These are phyloP conservation scores for Drosophila asahinai DNA, from an alignment of 1,140 invertebrate species.

Conservation along the genomic window DNA sequence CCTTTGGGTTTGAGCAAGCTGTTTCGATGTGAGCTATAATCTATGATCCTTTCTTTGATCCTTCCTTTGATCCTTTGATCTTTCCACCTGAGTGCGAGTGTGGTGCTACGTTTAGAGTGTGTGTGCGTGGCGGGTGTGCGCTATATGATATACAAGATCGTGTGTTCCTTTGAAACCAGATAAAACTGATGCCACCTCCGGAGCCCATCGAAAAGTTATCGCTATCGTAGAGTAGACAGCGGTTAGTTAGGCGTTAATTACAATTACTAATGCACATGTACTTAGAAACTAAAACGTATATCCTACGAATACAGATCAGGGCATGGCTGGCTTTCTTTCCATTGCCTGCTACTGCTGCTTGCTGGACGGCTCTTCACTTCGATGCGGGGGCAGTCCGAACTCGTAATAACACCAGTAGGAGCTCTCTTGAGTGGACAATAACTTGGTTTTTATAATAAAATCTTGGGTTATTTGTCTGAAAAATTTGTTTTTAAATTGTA, in stretches of 20 bases:
- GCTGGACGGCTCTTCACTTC: slow-evolving; percentile 75
- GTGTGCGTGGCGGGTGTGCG: slow-evolving; percentile 33
- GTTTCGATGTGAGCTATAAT: slow-evolving; percentile 47
- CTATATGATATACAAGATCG: slow-evolving; percentile 48
- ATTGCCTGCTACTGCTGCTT: slow-evolving; percentile 71
- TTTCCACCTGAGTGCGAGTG: slow-evolving; percentile 35
- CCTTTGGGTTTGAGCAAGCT: slow-evolving; percentile 62
- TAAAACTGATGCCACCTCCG: slow-evolving; percentile 67
- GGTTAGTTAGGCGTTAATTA: slow-evolving; percentile 54
- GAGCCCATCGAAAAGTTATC: slow-evolving; percentile 30
- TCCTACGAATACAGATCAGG: slow-evolving; percentile 52
- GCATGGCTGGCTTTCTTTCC: slow-evolving; percentile 44
- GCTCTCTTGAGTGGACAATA: neutral
- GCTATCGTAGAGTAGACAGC: slow-evolving; percentile 28
- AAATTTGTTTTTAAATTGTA: neutral
- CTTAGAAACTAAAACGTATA: slow-evolving; percentile 73
- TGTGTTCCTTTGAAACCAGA: slow-evolving; percentile 65
- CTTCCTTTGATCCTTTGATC: neutral
- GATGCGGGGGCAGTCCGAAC: slow-evolving; percentile 66
- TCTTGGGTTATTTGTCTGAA: neutral
- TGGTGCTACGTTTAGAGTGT: slow-evolving; percentile 14
- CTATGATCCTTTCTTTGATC: slow-evolving; percentile 17
- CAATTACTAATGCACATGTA: slow-evolving; percentile 63
- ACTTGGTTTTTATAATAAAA: neutral
- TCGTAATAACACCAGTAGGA: neutral